Conservation (phyloP, 2,113 vertebrate species). For the Astur gentilis region DNA sequence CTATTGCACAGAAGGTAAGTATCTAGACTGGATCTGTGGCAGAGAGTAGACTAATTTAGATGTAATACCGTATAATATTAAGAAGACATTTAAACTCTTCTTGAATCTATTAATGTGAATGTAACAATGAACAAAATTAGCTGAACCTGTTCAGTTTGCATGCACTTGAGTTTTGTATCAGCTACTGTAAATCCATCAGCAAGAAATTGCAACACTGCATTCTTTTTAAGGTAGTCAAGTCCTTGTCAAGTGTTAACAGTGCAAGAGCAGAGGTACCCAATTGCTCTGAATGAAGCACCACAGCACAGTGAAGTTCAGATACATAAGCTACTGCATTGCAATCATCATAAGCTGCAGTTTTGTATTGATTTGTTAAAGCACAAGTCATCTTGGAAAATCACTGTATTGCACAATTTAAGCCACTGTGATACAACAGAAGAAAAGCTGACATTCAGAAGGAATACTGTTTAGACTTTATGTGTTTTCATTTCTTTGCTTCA, state of each 20-base stretch:
- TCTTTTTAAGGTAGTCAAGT: background rate
- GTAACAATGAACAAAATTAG: background rate
- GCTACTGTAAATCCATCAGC: background rate
- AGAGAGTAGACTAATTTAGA: background rate
- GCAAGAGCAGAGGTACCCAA: background rate
- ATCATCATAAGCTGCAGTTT: background rate
- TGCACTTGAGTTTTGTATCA: background rate
- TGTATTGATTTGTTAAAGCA: background rate
- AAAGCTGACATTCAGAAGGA: background rate
- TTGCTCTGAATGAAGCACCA: background rate
- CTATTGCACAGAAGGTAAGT: no score
- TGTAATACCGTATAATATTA: background rate
- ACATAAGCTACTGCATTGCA: background rate
- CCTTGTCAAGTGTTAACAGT: background rate
- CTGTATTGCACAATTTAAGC: background rate
- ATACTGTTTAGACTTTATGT: background rate
- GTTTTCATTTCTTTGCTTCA: slow-evolving; percentile 8
- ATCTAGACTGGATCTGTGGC: no score
- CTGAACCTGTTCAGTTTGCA: background rate
- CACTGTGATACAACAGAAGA: background rate
- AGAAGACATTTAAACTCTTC: background rate
- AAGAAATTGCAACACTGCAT: background rate
- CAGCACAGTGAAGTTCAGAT: background rate
- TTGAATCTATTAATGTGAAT: background rate
- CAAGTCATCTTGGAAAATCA: background rate